A percentile compares a stretch with the other conserved stretches of the same genome.
Conservation (phyloP, 2,113 vertebrate species). For the Silurus meridionalis region DNA sequence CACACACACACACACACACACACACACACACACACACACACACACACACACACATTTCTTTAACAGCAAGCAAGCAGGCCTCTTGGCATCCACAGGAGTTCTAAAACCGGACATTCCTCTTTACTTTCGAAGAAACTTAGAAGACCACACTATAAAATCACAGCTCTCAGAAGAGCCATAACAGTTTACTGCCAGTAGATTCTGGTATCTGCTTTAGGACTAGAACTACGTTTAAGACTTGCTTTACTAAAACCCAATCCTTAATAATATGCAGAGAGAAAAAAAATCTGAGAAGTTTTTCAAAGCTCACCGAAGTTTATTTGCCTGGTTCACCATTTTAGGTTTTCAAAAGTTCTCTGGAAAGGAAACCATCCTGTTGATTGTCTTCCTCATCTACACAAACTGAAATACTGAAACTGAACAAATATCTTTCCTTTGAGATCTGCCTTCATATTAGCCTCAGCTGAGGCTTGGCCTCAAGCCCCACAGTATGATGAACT, state of each 20-base stretch:
- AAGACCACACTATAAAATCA: constrained; percentile 29
- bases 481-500: background rate
- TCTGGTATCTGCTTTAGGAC: background rate
- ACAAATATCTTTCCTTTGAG: background rate
- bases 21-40: constrained; percentile 9
- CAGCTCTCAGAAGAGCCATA: constrained; percentile 6
- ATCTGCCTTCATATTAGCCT: background rate
- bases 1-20: too few species aligned
- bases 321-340: background rate
- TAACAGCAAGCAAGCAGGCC: constrained; percentile 22
- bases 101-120: constrained; percentile 32
- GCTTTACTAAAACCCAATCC: background rate
- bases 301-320: background rate
- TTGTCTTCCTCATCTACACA: background rate
- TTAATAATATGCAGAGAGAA: background rate
- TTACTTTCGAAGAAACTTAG: constrained; percentile 41
- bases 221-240: background rate
- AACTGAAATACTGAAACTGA: background rate
- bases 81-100: constrained; percentile 30
- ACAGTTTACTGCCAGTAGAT: background rate
- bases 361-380: background rate
- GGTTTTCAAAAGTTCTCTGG: background rate
- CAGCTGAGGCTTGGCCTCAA: background rate
- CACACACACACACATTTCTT: constrained; percentile 26
- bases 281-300: background rate